Conservation (phyloP, 1,140 invertebrate species). For the Cydia pomonella region DNA sequence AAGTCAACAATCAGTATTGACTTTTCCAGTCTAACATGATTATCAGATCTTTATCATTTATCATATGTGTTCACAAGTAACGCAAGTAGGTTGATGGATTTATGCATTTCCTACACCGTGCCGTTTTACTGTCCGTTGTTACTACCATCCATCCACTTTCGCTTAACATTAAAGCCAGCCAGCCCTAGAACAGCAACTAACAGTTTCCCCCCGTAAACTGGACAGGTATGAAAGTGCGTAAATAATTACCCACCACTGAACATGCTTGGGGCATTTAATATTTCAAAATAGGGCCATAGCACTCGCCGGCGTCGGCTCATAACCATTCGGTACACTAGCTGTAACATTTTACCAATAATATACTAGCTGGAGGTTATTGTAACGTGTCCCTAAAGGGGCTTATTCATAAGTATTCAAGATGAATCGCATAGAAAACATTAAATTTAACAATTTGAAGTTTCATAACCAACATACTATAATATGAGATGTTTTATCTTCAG, state of each 20-base stretch:
- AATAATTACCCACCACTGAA: constrained; percentile 25
- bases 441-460: no score
- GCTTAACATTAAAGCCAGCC: not conserved
- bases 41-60: not conserved
- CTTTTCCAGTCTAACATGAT: not conserved
- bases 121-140: constrained; percentile 3
- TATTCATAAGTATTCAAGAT: not conserved
- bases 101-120: not conserved
- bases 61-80: not conserved
- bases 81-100: not conserved
- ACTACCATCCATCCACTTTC: constrained; percentile 1
- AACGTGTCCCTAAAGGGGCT: not conserved
- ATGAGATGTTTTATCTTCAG: no score
- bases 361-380: not conserved
- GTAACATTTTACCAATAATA: constrained; percentile 30
- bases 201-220: constrained; percentile 23
- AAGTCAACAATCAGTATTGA: not conserved
- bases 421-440: not conserved
- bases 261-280: constrained; percentile 28
- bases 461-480: no score
- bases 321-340: not conserved
- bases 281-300: constrained; percentile 24
- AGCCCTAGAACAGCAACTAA: constrained; percentile 2
- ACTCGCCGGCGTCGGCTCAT: constrained; percentile 18
- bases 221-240: constrained; percentile 32